Conservation (phyloP, 2,113 vertebrate species). For the Neogobius melanostomus region DNA sequence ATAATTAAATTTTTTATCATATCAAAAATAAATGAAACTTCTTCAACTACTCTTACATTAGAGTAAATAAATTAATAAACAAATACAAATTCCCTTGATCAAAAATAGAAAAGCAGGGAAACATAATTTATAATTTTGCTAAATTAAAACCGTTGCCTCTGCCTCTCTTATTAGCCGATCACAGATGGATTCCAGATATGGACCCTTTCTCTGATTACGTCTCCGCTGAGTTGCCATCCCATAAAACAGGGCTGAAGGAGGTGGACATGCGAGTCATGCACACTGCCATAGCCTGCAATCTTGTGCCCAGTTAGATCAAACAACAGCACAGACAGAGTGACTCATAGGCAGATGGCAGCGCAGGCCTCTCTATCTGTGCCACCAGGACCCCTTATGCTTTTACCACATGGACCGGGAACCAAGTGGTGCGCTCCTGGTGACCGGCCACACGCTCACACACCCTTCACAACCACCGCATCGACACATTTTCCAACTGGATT, state of each 20-base stretch:
- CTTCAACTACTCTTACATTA: too few relatives aligned
- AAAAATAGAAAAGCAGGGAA: too few relatives aligned
- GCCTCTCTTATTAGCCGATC: conserved; percentile 16
- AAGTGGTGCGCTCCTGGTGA: conserved; percentile 44
- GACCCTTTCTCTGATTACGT: conserved; percentile 25
- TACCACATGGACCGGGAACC: conserved; percentile 61
- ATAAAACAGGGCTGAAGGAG: conserved; percentile 38
- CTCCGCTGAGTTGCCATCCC: conserved; percentile 26
- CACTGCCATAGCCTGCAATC: conserved; percentile 18
- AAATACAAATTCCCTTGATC: too few relatives aligned
- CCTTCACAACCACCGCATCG: conserved; percentile 4
- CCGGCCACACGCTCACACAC: conserved; percentile 19
- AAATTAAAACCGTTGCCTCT: conserved; percentile 31
- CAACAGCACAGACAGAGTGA: conserved; percentile 57
- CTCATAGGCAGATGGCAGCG: conserved; percentile 73
- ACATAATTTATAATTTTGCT: background rate
- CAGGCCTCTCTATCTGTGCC: conserved; percentile 53
- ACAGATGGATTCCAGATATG: conserved; percentile 37
- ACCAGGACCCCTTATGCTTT: conserved; percentile 72
- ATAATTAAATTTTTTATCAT: too few relatives aligned
- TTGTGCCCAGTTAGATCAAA: conserved; percentile 49
- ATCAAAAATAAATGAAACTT: too few relatives aligned
- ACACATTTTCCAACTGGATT: background rate
- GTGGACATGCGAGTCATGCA: conserved; percentile 12
- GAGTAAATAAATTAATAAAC: too few relatives aligned